These are phyloP conservation scores for Nyctereutes procyonoides DNA, from an alignment of 2,113 vertebrate genomes.

Conservation along the genomic window DNA sequence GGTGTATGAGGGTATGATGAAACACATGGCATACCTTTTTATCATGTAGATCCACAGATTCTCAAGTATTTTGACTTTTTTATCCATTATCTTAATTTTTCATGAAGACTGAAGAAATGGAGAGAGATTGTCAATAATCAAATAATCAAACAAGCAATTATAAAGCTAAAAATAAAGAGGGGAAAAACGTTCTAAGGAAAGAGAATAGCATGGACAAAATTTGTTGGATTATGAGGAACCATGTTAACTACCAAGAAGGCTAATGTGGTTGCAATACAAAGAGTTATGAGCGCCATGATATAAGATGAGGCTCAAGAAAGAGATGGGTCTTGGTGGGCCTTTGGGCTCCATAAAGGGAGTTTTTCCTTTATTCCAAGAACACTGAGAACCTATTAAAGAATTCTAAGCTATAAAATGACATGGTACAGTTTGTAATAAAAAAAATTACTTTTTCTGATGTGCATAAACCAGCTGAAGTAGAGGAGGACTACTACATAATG, in stretches of 20 bases:
- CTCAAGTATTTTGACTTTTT: neutral
- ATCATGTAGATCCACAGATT: neutral
- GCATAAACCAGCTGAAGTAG: neutral
- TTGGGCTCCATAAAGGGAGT: neutral
- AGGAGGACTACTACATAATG: neutral
- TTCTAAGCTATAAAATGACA: neutral
- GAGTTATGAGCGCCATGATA: rapidly evolving
- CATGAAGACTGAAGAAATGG: neutral
- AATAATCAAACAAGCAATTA: neutral
- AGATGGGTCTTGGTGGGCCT: neutral
- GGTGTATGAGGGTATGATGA: neutral
- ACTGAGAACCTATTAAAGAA: neutral
- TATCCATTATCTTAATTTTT: neutral
- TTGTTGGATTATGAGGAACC: neutral
- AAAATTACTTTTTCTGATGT: neutral
- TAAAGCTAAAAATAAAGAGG: neutral
- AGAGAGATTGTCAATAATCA: neutral
- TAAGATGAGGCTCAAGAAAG: neutral
- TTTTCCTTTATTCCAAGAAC: neutral
- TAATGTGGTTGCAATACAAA: neutral
- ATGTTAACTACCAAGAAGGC: neutral
- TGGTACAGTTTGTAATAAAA: neutral
- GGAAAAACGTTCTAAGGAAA: neutral
- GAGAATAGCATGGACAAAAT: neutral
- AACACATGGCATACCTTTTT: neutral